Evolutionary conservation across 2,888 invertebrate genomes (phyloP).

Genomic region (Catocala nupta): DNA sequence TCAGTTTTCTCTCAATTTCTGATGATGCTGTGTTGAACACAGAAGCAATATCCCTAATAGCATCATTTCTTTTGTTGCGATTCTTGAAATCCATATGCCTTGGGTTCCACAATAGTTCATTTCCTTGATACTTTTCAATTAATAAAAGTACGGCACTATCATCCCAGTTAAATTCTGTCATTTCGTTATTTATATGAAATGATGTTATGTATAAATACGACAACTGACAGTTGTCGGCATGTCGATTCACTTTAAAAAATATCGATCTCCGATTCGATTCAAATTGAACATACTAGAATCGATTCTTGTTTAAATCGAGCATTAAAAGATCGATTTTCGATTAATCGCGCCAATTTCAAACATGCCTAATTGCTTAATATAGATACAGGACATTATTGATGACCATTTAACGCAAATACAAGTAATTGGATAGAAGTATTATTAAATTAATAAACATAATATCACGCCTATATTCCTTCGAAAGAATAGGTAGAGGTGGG

Average conservation of each 20-base stretch:
- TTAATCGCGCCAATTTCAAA: too few relatives aligned
- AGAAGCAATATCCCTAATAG: conserved; percentile 45
- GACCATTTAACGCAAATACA: too few relatives aligned
- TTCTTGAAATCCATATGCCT: conserved; percentile 46
- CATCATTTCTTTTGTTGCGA: conserved; percentile 48
- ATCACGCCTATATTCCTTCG: too few relatives aligned
- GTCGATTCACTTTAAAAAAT: too few relatives aligned
- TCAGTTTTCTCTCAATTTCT: conserved; percentile 45
- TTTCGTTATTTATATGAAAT: conserved; percentile 33
- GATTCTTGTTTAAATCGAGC: conserved; percentile 24
- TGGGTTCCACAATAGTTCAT: conserved; percentile 46
- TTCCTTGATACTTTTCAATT: conserved; percentile 52
- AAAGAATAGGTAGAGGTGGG: too few relatives aligned
- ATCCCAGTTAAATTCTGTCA: conserved; percentile 48
- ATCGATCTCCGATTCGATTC: conserved; percentile 13
- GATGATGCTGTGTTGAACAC: conserved; percentile 44
- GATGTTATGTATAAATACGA: conserved; percentile 25
- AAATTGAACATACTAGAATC: conserved; percentile 26
- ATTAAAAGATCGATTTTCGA: conserved; percentile 38
- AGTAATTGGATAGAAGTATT: too few relatives aligned
- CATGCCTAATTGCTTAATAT: too few relatives aligned
- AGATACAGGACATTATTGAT: too few relatives aligned
- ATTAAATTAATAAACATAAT: too few relatives aligned
- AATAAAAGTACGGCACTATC: conserved; percentile 47
- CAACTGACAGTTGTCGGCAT: too few relatives aligned